phyloP scores from a whole-genome alignment of 2,797 vertebrate genomes.

The Echiichthys vipera region DNA sequence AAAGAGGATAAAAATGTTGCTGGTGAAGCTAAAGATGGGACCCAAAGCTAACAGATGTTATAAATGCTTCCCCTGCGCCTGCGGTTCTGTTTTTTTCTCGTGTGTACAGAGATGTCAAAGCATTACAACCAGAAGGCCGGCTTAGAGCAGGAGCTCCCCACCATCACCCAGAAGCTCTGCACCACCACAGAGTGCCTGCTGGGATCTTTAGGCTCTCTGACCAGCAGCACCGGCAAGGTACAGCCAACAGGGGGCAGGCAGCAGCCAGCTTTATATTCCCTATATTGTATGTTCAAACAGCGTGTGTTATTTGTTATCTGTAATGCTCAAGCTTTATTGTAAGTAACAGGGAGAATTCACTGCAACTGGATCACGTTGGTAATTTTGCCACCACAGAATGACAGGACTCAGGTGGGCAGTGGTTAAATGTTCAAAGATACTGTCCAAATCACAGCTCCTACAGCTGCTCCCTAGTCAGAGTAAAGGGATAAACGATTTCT shows the following conservation, averaged over 20 bases:
- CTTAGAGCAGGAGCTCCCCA: slow-evolving; percentile 93
- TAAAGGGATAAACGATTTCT: slow-evolving; percentile 50
- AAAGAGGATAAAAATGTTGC: background rate
- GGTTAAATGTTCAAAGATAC: slow-evolving; percentile 59
- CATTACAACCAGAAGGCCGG: slow-evolving; percentile 95
- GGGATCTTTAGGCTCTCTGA: slow-evolving; percentile 91
- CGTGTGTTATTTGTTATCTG: slow-evolving; percentile 3
- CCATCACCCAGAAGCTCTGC: slow-evolving; percentile 93
- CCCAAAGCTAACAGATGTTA: background rate
- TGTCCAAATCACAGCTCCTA: slow-evolving; percentile 58
- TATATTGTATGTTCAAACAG: background rate
- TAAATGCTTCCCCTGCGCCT: slow-evolving; percentile 14
- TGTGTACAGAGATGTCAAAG: slow-evolving; percentile 90
- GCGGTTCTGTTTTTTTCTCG: slow-evolving; percentile 11
- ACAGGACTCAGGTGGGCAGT: slow-evolving; percentile 72
- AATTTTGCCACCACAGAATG: slow-evolving; percentile 40
- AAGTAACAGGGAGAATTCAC: slow-evolving; percentile 35
- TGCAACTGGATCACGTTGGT: slow-evolving; percentile 46
- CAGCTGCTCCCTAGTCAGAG: slow-evolving; percentile 70
- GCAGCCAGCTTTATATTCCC: slow-evolving; percentile 17
- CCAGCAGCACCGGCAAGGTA: slow-evolving; percentile 94
- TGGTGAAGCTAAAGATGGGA: background rate
- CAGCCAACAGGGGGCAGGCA: slow-evolving; percentile 72
- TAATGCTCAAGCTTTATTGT: slow-evolving; percentile 29
- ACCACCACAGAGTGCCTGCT: slow-evolving; percentile 97